Conservation (phyloP, 1,140 invertebrate species). For the Leptinotarsa texana region DNA sequence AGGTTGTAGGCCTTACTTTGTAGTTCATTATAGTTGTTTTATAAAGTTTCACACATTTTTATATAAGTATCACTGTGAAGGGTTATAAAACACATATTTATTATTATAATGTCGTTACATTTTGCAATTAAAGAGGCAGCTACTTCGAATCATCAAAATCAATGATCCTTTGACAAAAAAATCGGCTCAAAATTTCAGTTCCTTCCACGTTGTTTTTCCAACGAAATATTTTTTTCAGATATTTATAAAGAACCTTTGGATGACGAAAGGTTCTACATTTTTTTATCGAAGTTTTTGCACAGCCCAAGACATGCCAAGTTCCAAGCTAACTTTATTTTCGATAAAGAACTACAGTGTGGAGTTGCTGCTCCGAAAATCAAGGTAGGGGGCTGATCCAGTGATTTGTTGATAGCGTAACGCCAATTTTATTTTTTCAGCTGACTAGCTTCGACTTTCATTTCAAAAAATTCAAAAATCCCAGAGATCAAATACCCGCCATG, state of each 20-base stretch:
- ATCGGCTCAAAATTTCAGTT: no score
- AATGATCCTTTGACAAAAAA: no score
- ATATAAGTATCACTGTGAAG: no score
- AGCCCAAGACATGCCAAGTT: slow-evolving; percentile 70
- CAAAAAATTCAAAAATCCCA: slow-evolving; percentile 62
- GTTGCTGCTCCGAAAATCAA: slow-evolving; percentile 60
- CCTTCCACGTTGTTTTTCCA: not conserved
- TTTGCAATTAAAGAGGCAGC: no score
- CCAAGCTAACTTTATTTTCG: slow-evolving; percentile 70
- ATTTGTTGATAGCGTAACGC: not conserved
- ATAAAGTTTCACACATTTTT: no score
- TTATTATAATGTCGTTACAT: no score
- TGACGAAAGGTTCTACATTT: slow-evolving; percentile 62
- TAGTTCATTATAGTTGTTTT: no score
- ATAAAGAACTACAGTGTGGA: slow-evolving; percentile 65
- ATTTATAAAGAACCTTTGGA: slow-evolving; percentile 58
- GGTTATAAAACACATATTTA: no score
- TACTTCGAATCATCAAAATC: no score
- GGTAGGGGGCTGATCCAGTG: slow-evolving; percentile 46
- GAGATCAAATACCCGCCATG: slow-evolving; percentile 77
- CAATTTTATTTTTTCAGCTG: slow-evolving; percentile 46
- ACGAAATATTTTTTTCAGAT: slow-evolving; percentile 49
- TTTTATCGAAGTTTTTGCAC: slow-evolving; percentile 72
- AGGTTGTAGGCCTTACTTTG: no score
- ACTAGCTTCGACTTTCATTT: slow-evolving; percentile 68